Conservation (phyloP, 1,140 invertebrate genomes). For the Lepidurus arcticus region DNA sequence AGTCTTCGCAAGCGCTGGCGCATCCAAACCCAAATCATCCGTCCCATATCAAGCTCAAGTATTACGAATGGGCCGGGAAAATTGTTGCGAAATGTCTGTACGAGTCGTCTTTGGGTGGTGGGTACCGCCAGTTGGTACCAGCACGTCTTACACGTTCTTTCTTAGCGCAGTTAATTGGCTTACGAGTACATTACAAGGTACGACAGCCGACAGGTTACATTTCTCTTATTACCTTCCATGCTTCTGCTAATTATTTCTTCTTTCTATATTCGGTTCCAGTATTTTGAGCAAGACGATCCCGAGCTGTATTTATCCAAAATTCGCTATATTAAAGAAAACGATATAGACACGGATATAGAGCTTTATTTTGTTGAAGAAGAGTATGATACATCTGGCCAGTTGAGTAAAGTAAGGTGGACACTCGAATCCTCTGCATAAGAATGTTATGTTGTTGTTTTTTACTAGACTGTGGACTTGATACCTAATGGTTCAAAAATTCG, state of each 20-base stretch:
- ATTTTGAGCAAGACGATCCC: conserved; percentile 93
- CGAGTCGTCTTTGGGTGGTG: conserved; percentile 80
- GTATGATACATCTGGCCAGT: conserved; percentile 69
- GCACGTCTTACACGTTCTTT: conserved; percentile 89
- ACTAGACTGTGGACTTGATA: conserved; percentile 61
- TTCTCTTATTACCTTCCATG: conserved; percentile 28
- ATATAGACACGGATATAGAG: conserved; percentile 72
- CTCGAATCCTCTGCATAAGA: conserved; percentile 27
- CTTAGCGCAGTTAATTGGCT: conserved; percentile 85
- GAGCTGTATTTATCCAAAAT: conserved; percentile 87
- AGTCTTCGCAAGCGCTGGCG: conserved; percentile 61
- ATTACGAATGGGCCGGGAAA: conserved; percentile 89
- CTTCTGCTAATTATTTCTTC: conserved; percentile 29
- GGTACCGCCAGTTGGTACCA: conserved; percentile 79
- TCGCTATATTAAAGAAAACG: conserved; percentile 84
- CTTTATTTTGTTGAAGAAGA: conserved; percentile 83
- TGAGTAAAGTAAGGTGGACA: conserved; percentile 54
- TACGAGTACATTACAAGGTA: conserved; percentile 84
- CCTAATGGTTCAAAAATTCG: conserved; percentile 62
- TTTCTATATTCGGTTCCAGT: conserved; percentile 51
- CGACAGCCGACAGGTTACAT: conserved; percentile 23
- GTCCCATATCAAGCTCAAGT: conserved; percentile 69
- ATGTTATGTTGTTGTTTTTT: conserved; percentile 33
- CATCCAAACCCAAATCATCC: conserved; percentile 72
- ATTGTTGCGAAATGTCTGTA: conserved; percentile 91